Conservation (phyloP, 2,797 vertebrate species). For the Xiphorhynchus erythropygius region DNA sequence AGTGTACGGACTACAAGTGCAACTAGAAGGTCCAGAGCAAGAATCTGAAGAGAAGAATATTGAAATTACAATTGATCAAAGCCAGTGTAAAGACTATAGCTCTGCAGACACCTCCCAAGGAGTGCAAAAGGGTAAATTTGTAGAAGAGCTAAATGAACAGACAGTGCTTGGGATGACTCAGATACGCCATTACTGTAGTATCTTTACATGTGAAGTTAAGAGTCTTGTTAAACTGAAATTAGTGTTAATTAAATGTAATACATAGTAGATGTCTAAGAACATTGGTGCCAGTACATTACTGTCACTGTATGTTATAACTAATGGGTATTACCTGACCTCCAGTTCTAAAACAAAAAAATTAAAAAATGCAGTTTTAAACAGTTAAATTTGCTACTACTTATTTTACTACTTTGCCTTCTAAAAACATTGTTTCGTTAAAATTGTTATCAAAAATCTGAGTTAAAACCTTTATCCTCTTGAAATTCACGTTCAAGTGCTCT, state of each 20-base stretch:
- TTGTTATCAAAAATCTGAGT: background rate
- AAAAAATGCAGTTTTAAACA: background rate
- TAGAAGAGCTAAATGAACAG: background rate
- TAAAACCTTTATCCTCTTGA: background rate
- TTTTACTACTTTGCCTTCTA: background rate
- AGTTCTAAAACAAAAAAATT: background rate
- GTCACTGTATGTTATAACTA: background rate
- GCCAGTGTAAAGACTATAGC: background rate
- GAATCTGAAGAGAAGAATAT: background rate
- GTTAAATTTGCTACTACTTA: background rate
- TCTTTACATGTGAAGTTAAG: background rate
- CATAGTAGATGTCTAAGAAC: background rate
- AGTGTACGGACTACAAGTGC: background rate
- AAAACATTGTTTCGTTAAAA: background rate
- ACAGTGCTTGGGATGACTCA: background rate
- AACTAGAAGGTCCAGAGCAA: background rate
- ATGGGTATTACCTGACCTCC: background rate
- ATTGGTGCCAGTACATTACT: background rate
- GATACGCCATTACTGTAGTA: background rate
- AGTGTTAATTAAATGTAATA: background rate
- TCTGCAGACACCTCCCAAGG: background rate
- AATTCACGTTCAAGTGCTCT: background rate
- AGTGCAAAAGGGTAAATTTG: background rate
- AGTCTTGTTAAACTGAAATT: background rate
- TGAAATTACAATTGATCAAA: background rate